Evolutionary conservation across 2,888 invertebrate species (phyloP).

Genomic region (Chymomyza fuscimana): DNA sequence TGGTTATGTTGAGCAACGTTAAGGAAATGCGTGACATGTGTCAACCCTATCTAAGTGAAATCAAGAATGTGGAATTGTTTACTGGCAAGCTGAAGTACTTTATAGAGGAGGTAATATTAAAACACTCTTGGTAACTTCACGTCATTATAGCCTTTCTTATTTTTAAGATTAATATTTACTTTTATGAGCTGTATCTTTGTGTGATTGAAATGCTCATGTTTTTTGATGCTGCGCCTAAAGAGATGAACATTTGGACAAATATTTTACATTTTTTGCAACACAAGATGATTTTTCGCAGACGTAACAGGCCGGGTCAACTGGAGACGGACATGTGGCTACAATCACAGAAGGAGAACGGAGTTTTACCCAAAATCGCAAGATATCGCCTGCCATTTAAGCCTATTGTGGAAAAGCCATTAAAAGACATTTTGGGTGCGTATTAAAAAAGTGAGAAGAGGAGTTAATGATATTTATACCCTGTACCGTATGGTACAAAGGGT

Average conservation of each 20-base stretch:
- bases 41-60: constrained; percentile 77
- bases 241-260: constrained; percentile 77
- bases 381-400: constrained; percentile 79
- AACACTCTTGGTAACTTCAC: neutral
- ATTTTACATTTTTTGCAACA: constrained; percentile 78
- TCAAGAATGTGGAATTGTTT: constrained; percentile 75
- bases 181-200: constrained; percentile 79
- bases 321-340: constrained; percentile 79
- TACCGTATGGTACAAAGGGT: too few relatives aligned
- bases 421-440: constrained; percentile 71
- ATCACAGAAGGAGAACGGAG: constrained; percentile 74
- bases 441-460: neutral
- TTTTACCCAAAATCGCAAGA: constrained; percentile 79
- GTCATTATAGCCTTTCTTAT: constrained; percentile 7
- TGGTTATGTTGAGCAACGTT: constrained; percentile 71
- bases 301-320: constrained; percentile 74
- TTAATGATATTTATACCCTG: neutral
- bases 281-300: constrained; percentile 77
- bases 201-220: constrained; percentile 77
- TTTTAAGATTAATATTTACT: constrained; percentile 78
- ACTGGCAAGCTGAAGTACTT: constrained; percentile 72
- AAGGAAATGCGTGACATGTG: constrained; percentile 73
- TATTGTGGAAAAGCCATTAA: constrained; percentile 75
- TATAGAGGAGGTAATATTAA: constrained; percentile 68
- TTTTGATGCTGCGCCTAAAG: constrained; percentile 73